phyloP scores from a whole-genome alignment of 92 coral and sea anemone genomes.

The Blastomussa wellsi region DNA sequence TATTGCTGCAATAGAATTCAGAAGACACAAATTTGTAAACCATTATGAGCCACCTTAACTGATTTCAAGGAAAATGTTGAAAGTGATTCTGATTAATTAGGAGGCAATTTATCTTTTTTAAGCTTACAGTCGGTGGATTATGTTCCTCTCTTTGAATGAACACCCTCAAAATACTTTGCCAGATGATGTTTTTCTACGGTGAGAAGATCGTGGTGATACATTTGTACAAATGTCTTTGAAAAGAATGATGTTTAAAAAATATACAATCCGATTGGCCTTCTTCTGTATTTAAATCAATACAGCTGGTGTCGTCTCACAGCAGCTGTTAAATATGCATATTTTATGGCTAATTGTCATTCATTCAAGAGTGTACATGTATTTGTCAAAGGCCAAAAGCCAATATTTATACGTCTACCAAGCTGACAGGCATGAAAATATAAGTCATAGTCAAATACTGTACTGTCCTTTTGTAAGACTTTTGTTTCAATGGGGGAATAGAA shows the following conservation, averaged over 20 bases:
- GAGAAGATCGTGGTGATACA: slow-evolving; percentile 1
- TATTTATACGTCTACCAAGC: not conserved
- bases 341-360: slow-evolving; percentile 1
- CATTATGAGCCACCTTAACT: not conserved
- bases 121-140: not conserved
- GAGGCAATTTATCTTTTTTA: not conserved
- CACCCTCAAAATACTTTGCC: not conserved
- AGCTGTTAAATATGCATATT: slow-evolving; percentile 14
- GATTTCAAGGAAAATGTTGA: not conserved
- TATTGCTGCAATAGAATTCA: too few relatives aligned
- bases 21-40: too few relatives aligned
- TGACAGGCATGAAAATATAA: not conserved
- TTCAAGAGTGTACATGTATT: not conserved
- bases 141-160: not conserved
- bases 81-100: not conserved
- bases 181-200: not conserved
- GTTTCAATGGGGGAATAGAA: not conserved
- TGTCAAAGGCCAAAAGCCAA: slow-evolving; percentile 27
- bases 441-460: too few relatives aligned
- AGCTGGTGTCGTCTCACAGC: slow-evolving; percentile 34
- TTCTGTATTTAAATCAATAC: slow-evolving; percentile 4
- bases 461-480: slow-evolving; percentile 10
- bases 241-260: not conserved
- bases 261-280: not conserved
- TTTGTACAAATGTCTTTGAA: not conserved